These are phyloP conservation scores for Antrozous pallidus DNA, from an alignment of 2,797 vertebrate genomes.

Conservation along the genomic window DNA sequence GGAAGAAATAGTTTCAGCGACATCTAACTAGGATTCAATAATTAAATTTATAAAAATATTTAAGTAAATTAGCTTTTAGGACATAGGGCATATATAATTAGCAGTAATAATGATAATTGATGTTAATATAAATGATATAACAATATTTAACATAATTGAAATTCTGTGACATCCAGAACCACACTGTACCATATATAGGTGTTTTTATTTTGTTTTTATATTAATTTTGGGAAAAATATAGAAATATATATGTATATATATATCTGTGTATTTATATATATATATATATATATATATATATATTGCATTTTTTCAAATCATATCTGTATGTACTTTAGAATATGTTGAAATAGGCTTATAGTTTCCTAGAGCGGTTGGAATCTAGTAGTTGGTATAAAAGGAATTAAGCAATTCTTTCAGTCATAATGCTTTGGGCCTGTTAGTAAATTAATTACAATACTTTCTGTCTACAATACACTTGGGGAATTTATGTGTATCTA, in stretches of 20 bases:
- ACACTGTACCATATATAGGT: not conserved
- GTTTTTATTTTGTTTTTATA: not conserved
- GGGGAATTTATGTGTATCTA: constrained; percentile 67
- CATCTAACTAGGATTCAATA: not conserved
- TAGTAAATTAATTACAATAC: constrained; percentile 70
- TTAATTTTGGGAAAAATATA: not conserved
- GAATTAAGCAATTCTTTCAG: not conserved
- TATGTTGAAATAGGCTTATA: not conserved
- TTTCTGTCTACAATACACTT: constrained; percentile 65
- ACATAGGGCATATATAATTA: not conserved
- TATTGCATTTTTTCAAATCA: not conserved
- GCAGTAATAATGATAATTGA: not conserved
- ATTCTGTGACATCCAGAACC: not conserved
- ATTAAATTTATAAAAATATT: not conserved
- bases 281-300: not conserved
- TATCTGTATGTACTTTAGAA: not conserved
- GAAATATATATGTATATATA: not conserved
- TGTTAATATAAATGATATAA: not conserved
- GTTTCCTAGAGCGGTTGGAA: not conserved
- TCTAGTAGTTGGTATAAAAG: not conserved
- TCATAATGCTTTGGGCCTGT: not conserved
- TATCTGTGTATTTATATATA: not conserved
- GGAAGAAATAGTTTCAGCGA: not conserved
- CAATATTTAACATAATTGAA: not conserved
- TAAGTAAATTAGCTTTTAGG: not conserved